These are phyloP conservation scores for Drosophila eohydei DNA, from an alignment of 2,888 invertebrate genomes.

Conservation along the genomic window DNA sequence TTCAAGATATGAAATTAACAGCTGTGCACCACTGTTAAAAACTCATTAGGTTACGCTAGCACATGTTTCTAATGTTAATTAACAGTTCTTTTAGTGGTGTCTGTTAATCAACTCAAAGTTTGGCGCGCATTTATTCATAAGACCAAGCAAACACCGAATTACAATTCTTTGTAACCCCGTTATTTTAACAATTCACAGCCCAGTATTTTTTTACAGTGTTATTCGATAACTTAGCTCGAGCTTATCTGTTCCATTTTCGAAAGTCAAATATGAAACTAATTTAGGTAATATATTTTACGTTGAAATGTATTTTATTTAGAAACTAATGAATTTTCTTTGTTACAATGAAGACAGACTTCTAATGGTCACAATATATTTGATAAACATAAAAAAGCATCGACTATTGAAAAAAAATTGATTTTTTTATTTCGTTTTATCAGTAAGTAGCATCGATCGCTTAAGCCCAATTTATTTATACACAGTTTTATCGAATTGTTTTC, in stretches of 20 bases:
- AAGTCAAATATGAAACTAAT: neutral
- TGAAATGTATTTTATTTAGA: conserved; percentile 27
- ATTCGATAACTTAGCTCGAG: neutral
- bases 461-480: conserved; percentile 24
- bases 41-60: neutral
- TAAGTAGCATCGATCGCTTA: conserved; percentile 40
- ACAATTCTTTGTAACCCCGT: too few relatives aligned
- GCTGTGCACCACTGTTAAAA: neutral
- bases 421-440: conserved; percentile 31
- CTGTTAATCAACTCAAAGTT: neutral
- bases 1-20: neutral
- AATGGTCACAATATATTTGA: conserved; percentile 20
- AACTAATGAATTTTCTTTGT: conserved; percentile 30
- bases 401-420: conserved; percentile 41
- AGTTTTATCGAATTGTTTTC: conserved; percentile 13
- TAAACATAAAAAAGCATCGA: conserved; percentile 13
- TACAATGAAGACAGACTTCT: conserved; percentile 22
- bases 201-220: too few relatives aligned
- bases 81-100: neutral
- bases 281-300: neutral
- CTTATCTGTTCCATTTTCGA: neutral
- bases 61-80: neutral
- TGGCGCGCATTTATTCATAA: neutral
- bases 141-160: neutral
- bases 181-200: too few relatives aligned